Conservation (phyloP, 2,888 invertebrate species). For the Troides helena region DNA sequence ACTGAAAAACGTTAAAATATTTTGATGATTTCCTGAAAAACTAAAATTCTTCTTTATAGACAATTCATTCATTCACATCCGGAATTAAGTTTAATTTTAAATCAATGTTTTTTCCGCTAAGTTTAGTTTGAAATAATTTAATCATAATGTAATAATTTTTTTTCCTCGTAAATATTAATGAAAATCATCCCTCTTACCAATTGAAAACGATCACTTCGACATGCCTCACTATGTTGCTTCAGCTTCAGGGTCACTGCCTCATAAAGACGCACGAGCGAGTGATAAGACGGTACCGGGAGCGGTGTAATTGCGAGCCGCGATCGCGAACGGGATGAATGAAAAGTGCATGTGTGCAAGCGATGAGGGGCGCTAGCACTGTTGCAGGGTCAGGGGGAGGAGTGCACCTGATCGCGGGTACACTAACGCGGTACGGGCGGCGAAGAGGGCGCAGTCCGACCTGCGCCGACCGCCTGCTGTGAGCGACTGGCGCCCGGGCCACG, state of each 20-base stretch:
- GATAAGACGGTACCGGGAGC: constrained; percentile 21
- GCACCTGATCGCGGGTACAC: constrained; percentile 62
- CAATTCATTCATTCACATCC: background rate
- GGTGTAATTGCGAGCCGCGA: constrained; percentile 37
- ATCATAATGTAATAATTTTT: background rate
- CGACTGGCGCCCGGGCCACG: constrained; percentile 76
- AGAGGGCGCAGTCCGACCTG: constrained; percentile 62
- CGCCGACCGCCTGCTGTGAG: constrained; percentile 71
- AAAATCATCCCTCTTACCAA: constrained; percentile 27
- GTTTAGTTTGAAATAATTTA: background rate
- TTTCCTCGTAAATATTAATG: constrained; percentile 1
- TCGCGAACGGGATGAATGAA: constrained; percentile 57
- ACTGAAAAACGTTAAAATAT: constrained; percentile 28
- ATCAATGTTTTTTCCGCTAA: constrained; percentile 3
- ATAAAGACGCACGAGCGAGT: constrained; percentile 24
- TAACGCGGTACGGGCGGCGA: constrained; percentile 35
- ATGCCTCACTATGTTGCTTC: constrained; percentile 22
- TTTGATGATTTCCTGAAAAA: constrained; percentile 31
- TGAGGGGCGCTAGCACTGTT: constrained; percentile 37
- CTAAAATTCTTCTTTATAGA: constrained; percentile 1
- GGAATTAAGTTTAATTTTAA: constrained; percentile 1
- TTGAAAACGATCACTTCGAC: constrained; percentile 22
- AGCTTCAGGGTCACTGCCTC: constrained; percentile 30
- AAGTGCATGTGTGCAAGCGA: constrained; percentile 55
- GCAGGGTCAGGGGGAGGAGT: constrained; percentile 44